phyloP scores from a whole-genome alignment of 2,797 vertebrate species.

The Malacoctenus gilli region DNA sequence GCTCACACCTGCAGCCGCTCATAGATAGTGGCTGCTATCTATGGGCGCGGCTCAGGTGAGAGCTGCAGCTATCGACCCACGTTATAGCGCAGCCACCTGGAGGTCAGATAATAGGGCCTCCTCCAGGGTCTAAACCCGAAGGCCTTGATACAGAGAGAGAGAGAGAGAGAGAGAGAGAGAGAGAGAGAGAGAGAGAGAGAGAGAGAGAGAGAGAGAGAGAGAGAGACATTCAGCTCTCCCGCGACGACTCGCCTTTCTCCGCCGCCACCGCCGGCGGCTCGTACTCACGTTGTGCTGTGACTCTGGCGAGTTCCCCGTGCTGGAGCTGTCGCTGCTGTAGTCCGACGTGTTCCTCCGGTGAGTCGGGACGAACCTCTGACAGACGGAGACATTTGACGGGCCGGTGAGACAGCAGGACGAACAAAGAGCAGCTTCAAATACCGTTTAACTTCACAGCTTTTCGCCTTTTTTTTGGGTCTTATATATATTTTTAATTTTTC shows the following conservation, averaged over 20 bases:
- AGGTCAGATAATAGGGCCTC: slow-evolving; percentile 78
- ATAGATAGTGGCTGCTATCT: slow-evolving; percentile 71
- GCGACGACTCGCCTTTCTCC: not conserved
- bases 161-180: slow-evolving; percentile 56
- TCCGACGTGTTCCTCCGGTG: slow-evolving; percentile 78
- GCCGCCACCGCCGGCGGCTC: too few species aligned
- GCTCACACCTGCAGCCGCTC: slow-evolving; percentile 46
- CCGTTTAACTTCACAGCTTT: too few species aligned
- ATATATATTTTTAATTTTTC: too few species aligned
- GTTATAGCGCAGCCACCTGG: slow-evolving; percentile 76
- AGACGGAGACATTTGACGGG: too few species aligned
- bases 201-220: slow-evolving; percentile 56
- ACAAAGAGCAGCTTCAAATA: too few species aligned
- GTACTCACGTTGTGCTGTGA: slow-evolving; percentile 78
- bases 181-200: slow-evolving; percentile 56
- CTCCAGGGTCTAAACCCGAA: slow-evolving; percentile 70
- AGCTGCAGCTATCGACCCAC: slow-evolving; percentile 69
- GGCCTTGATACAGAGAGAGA: slow-evolving; percentile 70
- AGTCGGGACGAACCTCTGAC: slow-evolving; percentile 65
- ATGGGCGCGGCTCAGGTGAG: slow-evolving; percentile 48
- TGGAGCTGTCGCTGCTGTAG: slow-evolving; percentile 77
- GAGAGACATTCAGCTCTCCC: slow-evolving; percentile 44
- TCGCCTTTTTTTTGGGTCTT: too few species aligned
- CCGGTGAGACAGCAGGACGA: too few species aligned
- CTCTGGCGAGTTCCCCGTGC: slow-evolving; percentile 78